These are phyloP conservation scores for Salvator merianae DNA, from an alignment of 2,113 vertebrate species.

Conservation along the genomic window DNA sequence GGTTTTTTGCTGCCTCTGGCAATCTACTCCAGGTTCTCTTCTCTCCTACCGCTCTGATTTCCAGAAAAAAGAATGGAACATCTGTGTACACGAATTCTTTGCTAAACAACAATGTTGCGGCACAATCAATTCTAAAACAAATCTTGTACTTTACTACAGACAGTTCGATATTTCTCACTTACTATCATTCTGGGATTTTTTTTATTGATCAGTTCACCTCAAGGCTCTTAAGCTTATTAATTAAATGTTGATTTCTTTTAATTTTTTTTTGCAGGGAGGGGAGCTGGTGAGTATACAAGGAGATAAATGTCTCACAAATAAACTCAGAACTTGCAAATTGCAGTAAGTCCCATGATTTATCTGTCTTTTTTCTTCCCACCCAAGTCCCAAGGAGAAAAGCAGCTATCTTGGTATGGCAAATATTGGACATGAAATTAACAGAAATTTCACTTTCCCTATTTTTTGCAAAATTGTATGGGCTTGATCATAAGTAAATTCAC, in stretches of 20 bases:
- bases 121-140: conserved; percentile 43
- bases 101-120: conserved; percentile 9
- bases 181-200: conserved; percentile 49
- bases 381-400: conserved; percentile 15
- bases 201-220: conserved; percentile 69
- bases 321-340: conserved; percentile 57
- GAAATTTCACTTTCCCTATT: conserved; percentile 40
- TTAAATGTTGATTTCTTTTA: conserved; percentile 70
- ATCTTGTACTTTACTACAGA: conserved; percentile 47
- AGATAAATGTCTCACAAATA: conserved; percentile 76
- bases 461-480: too few species aligned
- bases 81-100: background rate
- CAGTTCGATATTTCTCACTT: conserved; percentile 56
- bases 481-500: too few species aligned
- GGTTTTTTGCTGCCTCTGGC: background rate
- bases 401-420: conserved; percentile 50
- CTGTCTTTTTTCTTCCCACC: conserved; percentile 54
- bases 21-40: background rate
- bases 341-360: conserved; percentile 58
- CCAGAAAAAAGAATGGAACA: conserved; percentile 11
- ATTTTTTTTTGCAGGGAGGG: background rate
- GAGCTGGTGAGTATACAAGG: conserved; percentile 50
- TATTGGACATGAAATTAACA: conserved; percentile 54
- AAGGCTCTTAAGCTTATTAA: conserved; percentile 75
- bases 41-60: conserved; percentile 30